Percentiles rank a stretch among this genome's conserved stretches.
These are phyloP conservation scores for Aphyosemion australe DNA, from an alignment of 2,113 vertebrate species.

Conservation along the genomic window DNA sequence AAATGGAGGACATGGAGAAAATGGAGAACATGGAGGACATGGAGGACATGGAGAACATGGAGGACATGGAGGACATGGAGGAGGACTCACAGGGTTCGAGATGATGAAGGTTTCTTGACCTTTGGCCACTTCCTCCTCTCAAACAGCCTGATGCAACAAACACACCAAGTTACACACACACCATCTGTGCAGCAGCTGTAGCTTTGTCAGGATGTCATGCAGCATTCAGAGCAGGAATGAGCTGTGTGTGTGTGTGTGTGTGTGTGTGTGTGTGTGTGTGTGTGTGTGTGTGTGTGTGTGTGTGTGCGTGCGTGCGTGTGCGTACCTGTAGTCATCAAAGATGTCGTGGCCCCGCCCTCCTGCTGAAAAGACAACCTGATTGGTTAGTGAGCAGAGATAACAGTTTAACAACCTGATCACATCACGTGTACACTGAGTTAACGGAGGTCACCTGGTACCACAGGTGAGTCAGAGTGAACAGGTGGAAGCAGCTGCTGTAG, in stretches of 20 bases:
- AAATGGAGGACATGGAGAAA: neutral
- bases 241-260: no score
- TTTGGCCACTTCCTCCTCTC: slow-evolving; percentile 96
- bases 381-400: slow-evolving; percentile 37
- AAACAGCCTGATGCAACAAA: slow-evolving; percentile 91
- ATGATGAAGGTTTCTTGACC: slow-evolving; percentile 90
- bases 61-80: slow-evolving; percentile 1
- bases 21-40: no score
- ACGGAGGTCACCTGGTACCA: fast-evolving
- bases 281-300: slow-evolving; percentile 33
- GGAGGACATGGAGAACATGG: neutral
- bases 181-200: slow-evolving; percentile 42
- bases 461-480: no score
- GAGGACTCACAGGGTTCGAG: slow-evolving; percentile 94
- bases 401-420: neutral
- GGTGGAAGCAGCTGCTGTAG: no score
- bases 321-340: slow-evolving; percentile 95
- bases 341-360: slow-evolving; percentile 88
- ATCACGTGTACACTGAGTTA: neutral
- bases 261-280: no score
- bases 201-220: slow-evolving; percentile 39
- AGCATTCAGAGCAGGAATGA: slow-evolving; percentile 29
- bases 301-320: slow-evolving; percentile 13
- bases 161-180: slow-evolving; percentile 70
- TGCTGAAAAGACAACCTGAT: slow-evolving; percentile 75